Base-by-base conservation (phyloP, 2,888 invertebrate genomes). In the Rhorus exstirpatorius region DNA sequence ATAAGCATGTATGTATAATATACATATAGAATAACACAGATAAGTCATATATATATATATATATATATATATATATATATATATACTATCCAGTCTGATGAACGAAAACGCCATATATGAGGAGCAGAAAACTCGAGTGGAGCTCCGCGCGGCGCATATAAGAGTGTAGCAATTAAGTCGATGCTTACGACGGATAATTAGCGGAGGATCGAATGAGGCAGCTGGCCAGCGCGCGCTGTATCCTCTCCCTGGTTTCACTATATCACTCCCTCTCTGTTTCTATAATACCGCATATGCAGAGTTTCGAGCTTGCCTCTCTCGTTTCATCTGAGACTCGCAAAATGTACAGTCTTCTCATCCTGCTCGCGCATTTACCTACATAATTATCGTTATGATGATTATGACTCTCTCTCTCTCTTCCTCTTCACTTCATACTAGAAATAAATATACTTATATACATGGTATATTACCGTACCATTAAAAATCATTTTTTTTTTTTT, bases 381-480 rank as follows among this genome's bases (percentile, higher is more conserved):
- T 91, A 90, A 91, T 91, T 91, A 90, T 91, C 90, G 84, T 89
- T 88, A 89, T 89, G 90, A 91, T 91, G 89, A 91, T 91, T 90
- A 91, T 91, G 88, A 90, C 87, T 87, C 72, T 72, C 71, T 72
- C 71, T 71, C 49, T 26, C 61, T 71, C 71, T 61, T 72, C 58
- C 55, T 58, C 65, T 63, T 17, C 35, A 12, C 61, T 17, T 31
- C 31, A 24, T 67, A 19, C 14, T 49, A 35, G 41, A 7, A 10
- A 61, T 41, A 74, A 35, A n/a, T 17, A 61, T 21, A 31, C 21
- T 12, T 44, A n/a, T n/a, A 44, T 49, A 38, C 10, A 55, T 26
- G 46, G 14, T 3, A 31, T 24, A 31, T 44, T 31, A 17, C 51
- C 51, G 38, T 41, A 17, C 46, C 17, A 41, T 38, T 38, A 38